Evolutionary conservation across 2,113 vertebrate genomes (phyloP).

Genomic region (Chinchilla lanigera): DNA sequence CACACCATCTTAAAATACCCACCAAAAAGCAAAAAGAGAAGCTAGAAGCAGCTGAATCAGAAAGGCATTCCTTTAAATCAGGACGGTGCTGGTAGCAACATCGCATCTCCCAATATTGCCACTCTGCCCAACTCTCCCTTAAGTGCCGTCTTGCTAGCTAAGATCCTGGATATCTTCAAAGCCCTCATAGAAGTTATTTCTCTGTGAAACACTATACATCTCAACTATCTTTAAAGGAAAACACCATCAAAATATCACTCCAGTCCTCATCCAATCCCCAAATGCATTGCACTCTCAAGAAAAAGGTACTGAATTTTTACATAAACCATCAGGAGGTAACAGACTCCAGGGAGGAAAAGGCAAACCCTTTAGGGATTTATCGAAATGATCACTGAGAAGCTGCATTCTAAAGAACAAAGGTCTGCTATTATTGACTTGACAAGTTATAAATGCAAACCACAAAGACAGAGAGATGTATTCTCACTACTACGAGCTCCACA

Average conservation of each 20-base stretch:
- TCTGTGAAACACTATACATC: background rate
- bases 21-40: background rate
- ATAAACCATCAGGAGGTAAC: background rate
- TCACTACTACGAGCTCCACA: background rate
- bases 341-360: background rate
- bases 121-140: background rate
- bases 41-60: background rate
- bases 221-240: background rate
- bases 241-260: background rate
- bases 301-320: background rate
- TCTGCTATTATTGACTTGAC: background rate
- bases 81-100: background rate
- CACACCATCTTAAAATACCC: background rate
- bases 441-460: background rate
- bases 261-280: background rate
- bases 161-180: background rate
- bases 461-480: background rate
- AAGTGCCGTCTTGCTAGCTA: background rate
- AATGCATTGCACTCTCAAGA: background rate
- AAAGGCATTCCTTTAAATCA: background rate
- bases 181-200: background rate
- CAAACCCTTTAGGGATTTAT: background rate
- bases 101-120: background rate
- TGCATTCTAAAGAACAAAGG: background rate
- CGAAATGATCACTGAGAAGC: background rate